Base-by-base conservation (phyloP, 2,113 vertebrate species). In the Amphiprion ocellaris region DNA sequence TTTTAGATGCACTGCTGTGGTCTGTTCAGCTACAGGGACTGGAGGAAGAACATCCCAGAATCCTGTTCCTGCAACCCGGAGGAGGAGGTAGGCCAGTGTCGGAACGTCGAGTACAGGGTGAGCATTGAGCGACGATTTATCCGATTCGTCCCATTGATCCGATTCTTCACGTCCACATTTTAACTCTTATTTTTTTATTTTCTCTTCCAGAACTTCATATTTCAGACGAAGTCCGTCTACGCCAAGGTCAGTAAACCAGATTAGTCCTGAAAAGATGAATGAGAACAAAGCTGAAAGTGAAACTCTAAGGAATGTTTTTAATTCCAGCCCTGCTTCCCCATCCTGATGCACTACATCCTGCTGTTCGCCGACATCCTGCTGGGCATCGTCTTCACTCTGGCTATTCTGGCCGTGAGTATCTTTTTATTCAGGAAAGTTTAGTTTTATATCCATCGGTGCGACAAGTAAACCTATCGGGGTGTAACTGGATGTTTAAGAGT, bases 1-100 rank as follows among this genome's bases (percentile, higher is more conserved):
- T 49, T 69, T 73, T 17, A 92, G 91, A 1, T 82, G 26, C 87
- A 87, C 4, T 92, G 91, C 87, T 92, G 91, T 0, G 91, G 91
- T 2, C 60, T 90, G 65, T 90, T 90, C 84, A 74, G 79, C 46
- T 87, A 82, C 23, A 0, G 0, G 0, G 91, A 92, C 90, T 92
- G 91, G 91, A 19, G 49, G 16, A 0, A 10, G 0, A 0, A 79
- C 2, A 53, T 92, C 41, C 91, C 91, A 0, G 4, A 61, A 2
- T 77, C 82, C 0, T 92, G 91, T 5, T 0, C 3, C 10, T 92
- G 87, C 55, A 2, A 0, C 2, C 0, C 11, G 0, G 0, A 8
- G 19, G 11, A 7, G 10, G 33, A 60, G 62, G 30, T 49, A n/a
- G 49, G 28, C 0, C 0, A 6, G 12, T 92, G 91, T 62, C n/a